Evolutionary conservation across 2,888 invertebrate species (phyloP), one percentile per base, ranked within the genome.

Genomic region (Drosophila neonasuta): DNA sequence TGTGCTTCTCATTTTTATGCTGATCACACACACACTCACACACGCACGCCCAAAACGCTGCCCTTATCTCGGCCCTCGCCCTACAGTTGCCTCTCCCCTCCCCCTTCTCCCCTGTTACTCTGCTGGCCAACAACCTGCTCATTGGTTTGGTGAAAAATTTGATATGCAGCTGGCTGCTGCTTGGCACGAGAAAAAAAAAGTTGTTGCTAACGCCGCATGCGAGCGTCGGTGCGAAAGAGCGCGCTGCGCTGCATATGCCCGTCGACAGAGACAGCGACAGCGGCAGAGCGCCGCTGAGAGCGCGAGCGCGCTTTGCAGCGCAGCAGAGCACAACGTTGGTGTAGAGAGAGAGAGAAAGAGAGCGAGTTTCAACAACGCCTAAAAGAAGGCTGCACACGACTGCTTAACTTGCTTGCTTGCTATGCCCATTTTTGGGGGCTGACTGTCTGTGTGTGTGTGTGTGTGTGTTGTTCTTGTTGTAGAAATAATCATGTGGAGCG

Each of bases 151-250:
- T 52, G 59, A 74, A 48, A 57, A 44, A 41, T 41, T 41, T 41
- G 13, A 45, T 54, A 54, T 61, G 54, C 50, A 71, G 55, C 65
- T 57, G 66, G 9, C 59, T 34, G 34, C 24, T n/a, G 36, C 52
- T 57, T 49, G 60, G 11, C 59, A 52, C 62, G 74, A 78, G 20
- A 68, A 68, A 68, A 81, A 87, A 87, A 89, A 88, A 80, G 88
- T 88, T 88, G 88, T 88, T 88, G 88, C 88, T 88, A 88, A 88
- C 88, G 87, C 80, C 86, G 87, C 81, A 78, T 84, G 79, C 69
- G 66, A 61, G n/a, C 46, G 60, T 59, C 45, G 54, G 86, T 68
- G 82, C 63, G 72, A 83, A 57, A 52, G 82, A 74, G 83, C 74
- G 48, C 51, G 78, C 45, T 46, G 54, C 30, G 15, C 55, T 36